A percentile compares a stretch with the other conserved stretches of the same genome.
phyloP scores from a whole-genome alignment of 2,797 vertebrate species.

The Parotocinclus haroldoi region DNA sequence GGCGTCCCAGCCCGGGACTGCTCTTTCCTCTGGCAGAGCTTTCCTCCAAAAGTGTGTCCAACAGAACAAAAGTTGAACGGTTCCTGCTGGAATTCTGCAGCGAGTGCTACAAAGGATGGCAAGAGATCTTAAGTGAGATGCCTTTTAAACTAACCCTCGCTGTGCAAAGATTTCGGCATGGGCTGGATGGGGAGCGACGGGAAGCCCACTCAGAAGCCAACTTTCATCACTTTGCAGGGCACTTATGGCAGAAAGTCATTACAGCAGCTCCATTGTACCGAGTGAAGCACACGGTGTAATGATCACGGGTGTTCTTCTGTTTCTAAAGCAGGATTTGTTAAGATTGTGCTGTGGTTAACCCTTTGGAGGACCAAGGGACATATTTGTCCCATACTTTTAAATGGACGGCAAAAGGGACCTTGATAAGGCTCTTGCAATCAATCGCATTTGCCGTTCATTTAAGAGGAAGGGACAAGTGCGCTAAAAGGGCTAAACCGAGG shows the following conservation, averaged over 20 bases:
- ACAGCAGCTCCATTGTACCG: not conserved
- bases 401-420: too few relatives aligned
- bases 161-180: conserved; percentile 15
- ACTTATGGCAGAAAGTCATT: conserved; percentile 30
- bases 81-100: not conserved
- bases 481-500: too few relatives aligned
- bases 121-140: not conserved
- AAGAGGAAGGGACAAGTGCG: too few relatives aligned
- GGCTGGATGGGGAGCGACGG: conserved; percentile 6
- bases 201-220: conserved; percentile 25
- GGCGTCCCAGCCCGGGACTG: too few relatives aligned
- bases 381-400: too few relatives aligned
- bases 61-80: not conserved
- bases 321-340: not conserved
- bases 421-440: too few relatives aligned
- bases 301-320: not conserved
- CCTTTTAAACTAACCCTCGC: conserved; percentile 2
- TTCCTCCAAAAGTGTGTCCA: too few relatives aligned
- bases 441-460: too few relatives aligned
- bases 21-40: too few relatives aligned
- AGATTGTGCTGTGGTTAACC: not conserved
- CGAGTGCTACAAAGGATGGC: too few relatives aligned
- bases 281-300: not conserved
- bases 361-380: too few relatives aligned
- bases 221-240: conserved; percentile 34